Percentiles rank a stretch among this genome's conserved stretches.
These are phyloP conservation scores for Phragmatobia fuliginosa DNA, from an alignment of 2,888 invertebrate species.

Conservation along the genomic window DNA sequence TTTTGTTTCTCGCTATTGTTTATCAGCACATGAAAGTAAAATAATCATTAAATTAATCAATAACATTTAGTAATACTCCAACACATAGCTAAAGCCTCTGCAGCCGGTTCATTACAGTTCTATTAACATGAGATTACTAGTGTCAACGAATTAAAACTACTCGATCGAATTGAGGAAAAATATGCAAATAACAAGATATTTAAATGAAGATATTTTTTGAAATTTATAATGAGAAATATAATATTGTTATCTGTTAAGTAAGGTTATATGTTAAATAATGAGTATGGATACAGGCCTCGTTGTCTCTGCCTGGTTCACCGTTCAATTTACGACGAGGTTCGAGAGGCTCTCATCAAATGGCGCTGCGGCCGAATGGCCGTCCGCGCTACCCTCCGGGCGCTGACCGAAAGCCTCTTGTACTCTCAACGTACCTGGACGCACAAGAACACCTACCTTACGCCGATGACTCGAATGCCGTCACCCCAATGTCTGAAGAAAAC, in stretches of 20 bases:
- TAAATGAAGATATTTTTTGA: background rate
- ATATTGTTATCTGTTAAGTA: conserved; percentile 11
- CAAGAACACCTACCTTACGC: conserved; percentile 98
- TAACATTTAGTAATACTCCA: conserved; percentile 56
- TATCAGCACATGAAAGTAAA: conserved; percentile 86
- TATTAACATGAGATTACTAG: conserved; percentile 39
- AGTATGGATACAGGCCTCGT: conserved; percentile 91
- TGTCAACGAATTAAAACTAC: conserved; percentile 53
- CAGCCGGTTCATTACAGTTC: conserved; percentile 63
- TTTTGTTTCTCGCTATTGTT: conserved; percentile 75
- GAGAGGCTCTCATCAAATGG: conserved; percentile 96
- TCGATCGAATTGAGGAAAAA: conserved; percentile 84
- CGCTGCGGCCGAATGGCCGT: conserved; percentile 93
- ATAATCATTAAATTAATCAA: conserved; percentile 55
- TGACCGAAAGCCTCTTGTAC: conserved; percentile 96
- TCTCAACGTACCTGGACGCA: conserved; percentile 97
- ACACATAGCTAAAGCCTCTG: conserved; percentile 77
- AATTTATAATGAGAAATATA: background rate
- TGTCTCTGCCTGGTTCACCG: conserved; percentile 98
- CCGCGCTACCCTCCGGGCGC: conserved; percentile 93
- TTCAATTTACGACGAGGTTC: conserved; percentile 97
- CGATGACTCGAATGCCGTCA: conserved; percentile 98
- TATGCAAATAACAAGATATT: conserved; percentile 42
- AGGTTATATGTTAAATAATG: conserved; percentile 49
- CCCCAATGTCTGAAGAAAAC: conserved; percentile 99